Evolutionary conservation across 1,140 invertebrate genomes (phyloP).

Genomic region (Trichoplusia ni): DNA sequence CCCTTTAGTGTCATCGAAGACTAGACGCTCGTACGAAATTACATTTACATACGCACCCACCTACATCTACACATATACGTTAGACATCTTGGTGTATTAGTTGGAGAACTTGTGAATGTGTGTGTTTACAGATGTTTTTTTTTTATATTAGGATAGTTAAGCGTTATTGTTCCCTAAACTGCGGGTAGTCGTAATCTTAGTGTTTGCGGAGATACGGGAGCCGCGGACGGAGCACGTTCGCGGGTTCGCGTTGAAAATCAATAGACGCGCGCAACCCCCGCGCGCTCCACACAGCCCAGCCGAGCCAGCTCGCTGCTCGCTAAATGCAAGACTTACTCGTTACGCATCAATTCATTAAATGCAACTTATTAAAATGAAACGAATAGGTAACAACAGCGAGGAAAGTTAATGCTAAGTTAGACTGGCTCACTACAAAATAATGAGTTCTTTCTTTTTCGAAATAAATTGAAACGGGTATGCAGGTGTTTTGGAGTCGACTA

Average conservation of each 20-base stretch:
- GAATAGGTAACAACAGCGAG: background rate
- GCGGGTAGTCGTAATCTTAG: conserved; percentile 49
- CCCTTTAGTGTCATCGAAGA: background rate
- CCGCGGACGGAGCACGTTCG: conserved; percentile 41
- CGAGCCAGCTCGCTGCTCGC: conserved; percentile 28
- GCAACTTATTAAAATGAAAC: background rate
- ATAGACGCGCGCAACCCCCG: conserved; percentile 69
- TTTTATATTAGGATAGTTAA: too few species aligned
- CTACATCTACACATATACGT: too few species aligned
- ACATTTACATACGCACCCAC: too few species aligned
- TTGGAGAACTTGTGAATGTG: too few species aligned
- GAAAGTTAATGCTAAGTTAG: too few species aligned
- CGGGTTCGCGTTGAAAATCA: conserved; percentile 57
- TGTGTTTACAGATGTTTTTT: too few species aligned
- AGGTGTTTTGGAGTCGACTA: too few species aligned
- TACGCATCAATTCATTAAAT: conserved; percentile 25
- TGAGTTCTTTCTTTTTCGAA: too few species aligned
- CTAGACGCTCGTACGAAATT: too few species aligned
- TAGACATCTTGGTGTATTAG: too few species aligned
- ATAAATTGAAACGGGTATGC: too few species aligned
- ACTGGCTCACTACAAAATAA: too few species aligned
- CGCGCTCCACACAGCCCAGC: conserved; percentile 30
- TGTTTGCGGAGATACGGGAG: conserved; percentile 51
- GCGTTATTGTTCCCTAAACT: background rate
- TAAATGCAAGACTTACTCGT: conserved; percentile 46